A percentile compares a stretch with the other conserved stretches of the same genome.
Conservation (phyloP, 2,888 invertebrate genomes). For the Schizaphis graminum region DNA sequence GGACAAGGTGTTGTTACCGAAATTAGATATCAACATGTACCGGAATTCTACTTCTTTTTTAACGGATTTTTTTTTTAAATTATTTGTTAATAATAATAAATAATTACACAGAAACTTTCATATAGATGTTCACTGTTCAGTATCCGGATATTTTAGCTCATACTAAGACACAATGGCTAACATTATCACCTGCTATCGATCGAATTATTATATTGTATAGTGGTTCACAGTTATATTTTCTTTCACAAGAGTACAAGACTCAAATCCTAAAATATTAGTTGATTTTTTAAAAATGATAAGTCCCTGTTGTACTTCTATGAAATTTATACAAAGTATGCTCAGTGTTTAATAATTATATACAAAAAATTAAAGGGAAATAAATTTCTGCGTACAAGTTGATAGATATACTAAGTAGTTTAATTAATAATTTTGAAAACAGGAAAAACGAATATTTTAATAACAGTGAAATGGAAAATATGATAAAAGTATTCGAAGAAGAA, state of each 20-base stretch:
- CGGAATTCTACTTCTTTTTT: too few species aligned
- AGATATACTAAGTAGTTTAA: not conserved
- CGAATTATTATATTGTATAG: conserved; percentile 69
- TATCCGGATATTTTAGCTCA: conserved; percentile 69
- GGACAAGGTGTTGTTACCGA: too few species aligned
- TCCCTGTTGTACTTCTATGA: conserved; percentile 45
- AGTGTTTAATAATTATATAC: not conserved
- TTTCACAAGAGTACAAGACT: conserved; percentile 68
- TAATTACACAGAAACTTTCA: too few species aligned
- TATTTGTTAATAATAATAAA: too few species aligned
- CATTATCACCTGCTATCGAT: conserved; percentile 69
- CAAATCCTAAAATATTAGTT: conserved; percentile 68
- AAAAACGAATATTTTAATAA: not conserved
- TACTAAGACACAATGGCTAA: conserved; percentile 69
- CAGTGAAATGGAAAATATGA: not conserved
- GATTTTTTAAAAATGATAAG: conserved; percentile 68
- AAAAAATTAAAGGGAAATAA: not conserved
- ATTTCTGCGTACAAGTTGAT: not conserved
- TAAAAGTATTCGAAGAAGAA: not conserved
- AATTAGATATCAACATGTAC: too few species aligned
- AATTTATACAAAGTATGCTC: conserved; percentile 44
- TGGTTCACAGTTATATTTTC: conserved; percentile 69
- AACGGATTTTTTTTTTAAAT: too few species aligned
- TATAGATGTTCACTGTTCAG: conserved; percentile 68
- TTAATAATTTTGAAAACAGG: conserved; percentile 1